Base-by-base conservation (phyloP, 2,797 vertebrate species). In the Gambelia wislizenii region DNA sequence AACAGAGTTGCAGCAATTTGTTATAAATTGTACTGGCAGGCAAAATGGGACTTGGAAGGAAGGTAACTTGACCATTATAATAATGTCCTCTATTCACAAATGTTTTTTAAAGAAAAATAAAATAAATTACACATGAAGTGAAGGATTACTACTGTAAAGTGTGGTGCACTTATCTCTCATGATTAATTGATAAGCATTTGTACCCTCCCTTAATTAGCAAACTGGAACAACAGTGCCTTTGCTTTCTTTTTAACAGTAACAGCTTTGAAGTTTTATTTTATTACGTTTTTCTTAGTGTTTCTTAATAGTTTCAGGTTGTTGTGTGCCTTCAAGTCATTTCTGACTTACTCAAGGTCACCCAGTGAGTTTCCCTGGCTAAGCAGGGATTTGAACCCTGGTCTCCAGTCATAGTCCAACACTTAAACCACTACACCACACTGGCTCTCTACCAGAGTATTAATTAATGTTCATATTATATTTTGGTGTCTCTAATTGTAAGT, bases 191-290 rank as follows among this genome's bases (percentile, higher is more conserved):
- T 42, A 64, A 74, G 75, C 91, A 89, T 83, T 88, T 90, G 44
- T 91, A 90, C 89, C 5, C 64, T 91, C 44, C 79, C 89, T 61
- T 90, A 89, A 25, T 54, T 52, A 84, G 25, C 67, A 89, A 42
- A 86, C 75, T 90, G 59, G 84, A 80, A 54, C 91, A 89, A 39
- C 91, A 92, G 83, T 30, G 27, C 59, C 30, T 64, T 64, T 64
- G 25, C 25, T 64, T 64, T 77, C 89, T 89, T 94, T 56, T 87
- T 59, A 88, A 54, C 12, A 77, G 42, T 20, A 70, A 86, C 88
- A 91, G 89, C 74, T 83, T 75, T 91, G 92, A 89, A 91, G 89
- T 87, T 49, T 86, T 70, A 89, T 92, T n/a, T 75, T 78, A n/a
- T 92, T 87, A 72, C 93, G 77, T 87, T 78, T 90, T 74, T 74